A percentile compares a stretch with the other conserved stretches of the same genome.
Evolutionary conservation across 2,113 vertebrate genomes (phyloP).

Genomic region (Rhizomys pruinosus): DNA sequence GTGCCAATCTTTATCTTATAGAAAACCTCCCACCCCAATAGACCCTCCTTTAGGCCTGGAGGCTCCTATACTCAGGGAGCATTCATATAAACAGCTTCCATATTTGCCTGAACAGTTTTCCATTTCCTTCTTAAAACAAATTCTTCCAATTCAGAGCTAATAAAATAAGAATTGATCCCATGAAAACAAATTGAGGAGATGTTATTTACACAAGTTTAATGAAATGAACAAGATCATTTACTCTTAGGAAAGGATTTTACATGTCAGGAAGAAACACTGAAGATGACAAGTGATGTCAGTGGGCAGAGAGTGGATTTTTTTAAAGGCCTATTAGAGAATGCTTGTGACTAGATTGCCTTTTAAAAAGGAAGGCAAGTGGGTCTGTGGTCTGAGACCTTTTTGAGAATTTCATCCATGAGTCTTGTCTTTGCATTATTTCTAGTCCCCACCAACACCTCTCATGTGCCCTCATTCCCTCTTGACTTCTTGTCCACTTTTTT

Average conservation of each 20-base stretch:
- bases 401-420: no score
- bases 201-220: slow-evolving; percentile 47
- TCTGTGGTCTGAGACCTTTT: background rate
- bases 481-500: no score
- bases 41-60: no score
- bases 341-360: background rate
- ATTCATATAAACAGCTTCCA: no score
- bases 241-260: slow-evolving; percentile 50
- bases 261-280: slow-evolving; percentile 34
- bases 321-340: background rate
- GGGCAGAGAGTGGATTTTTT: background rate
- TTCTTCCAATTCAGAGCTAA: slow-evolving; percentile 57
- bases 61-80: no score
- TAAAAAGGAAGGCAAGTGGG: background rate
- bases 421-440: no score
- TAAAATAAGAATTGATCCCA: slow-evolving; percentile 46
- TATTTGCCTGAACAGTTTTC: slow-evolving; percentile 7
- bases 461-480: no score
- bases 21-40: no score
- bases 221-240: slow-evolving; percentile 49
- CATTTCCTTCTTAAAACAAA: slow-evolving; percentile 40
- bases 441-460: no score
- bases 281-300: background rate
- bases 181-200: slow-evolving; percentile 57
- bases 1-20: no score